Evolutionary conservation across 2,797 vertebrate genomes (phyloP).

Genomic region (Pygocentrus nattereri): DNA sequence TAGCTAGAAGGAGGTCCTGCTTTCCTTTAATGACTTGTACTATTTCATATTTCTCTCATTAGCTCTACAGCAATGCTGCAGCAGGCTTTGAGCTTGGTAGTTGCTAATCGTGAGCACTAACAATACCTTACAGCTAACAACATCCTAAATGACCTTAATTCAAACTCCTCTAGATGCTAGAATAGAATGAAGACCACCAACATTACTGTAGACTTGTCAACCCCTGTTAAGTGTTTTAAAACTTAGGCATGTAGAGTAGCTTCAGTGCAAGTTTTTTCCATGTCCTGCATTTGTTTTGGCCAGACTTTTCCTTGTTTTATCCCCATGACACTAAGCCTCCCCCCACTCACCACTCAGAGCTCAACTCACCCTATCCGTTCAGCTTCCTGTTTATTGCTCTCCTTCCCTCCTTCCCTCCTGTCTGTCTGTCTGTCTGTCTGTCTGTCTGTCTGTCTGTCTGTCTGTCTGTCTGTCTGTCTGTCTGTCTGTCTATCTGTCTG

Average conservation of each 20-base stretch:
- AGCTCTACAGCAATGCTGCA: not conserved
- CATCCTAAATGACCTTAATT: too few species aligned
- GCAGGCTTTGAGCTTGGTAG: not conserved
- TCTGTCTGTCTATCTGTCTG: not conserved
- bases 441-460: not conserved
- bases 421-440: not conserved
- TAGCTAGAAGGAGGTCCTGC: not conserved
- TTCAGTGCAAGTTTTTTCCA: constrained; percentile 17
- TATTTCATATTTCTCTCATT: not conserved
- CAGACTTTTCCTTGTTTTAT: constrained; percentile 55
- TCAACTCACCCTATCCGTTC: constrained; percentile 15
- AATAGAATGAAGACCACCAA: not conserved
- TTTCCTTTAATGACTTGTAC: not conserved
- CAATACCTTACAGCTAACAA: not conserved
- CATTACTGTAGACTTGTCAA: not conserved
- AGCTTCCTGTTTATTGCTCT: constrained; percentile 48
- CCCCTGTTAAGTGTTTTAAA: not conserved
- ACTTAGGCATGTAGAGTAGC: not conserved
- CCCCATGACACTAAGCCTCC: constrained; percentile 65
- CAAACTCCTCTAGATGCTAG: not conserved
- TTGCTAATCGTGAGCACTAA: not conserved
- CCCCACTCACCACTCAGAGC: constrained; percentile 27
- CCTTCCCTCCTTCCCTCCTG: constrained; percentile 16
- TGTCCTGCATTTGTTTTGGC: constrained; percentile 69
- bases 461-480: not conserved